Evolutionary conservation across 2,888 invertebrate species (phyloP).

Genomic region (Ormyrus pomaceus): DNA sequence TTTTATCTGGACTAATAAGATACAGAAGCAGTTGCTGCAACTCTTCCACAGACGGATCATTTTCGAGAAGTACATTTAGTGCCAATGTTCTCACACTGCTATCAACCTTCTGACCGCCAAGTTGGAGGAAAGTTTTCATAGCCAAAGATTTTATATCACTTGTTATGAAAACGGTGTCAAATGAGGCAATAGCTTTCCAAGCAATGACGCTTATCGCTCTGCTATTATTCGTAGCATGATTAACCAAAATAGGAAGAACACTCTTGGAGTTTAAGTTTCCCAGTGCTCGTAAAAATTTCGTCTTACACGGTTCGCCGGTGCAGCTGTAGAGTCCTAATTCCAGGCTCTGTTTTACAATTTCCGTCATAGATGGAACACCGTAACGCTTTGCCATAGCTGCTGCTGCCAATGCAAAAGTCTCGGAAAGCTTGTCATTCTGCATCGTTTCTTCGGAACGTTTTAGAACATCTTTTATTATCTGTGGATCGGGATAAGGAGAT

Average conservation of each 20-base stretch:
- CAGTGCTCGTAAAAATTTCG: constrained; percentile 81
- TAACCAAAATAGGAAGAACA: constrained; percentile 80
- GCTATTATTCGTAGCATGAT: constrained; percentile 77
- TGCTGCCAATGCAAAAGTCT: constrained; percentile 82
- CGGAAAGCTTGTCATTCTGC: constrained; percentile 80
- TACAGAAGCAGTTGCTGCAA: constrained; percentile 78
- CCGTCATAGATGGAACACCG: constrained; percentile 62
- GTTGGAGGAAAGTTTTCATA: constrained; percentile 80
- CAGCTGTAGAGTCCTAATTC: constrained; percentile 77
- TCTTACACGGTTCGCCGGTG: constrained; percentile 78
- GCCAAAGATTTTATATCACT: constrained; percentile 76
- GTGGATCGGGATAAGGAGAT: constrained; percentile 80
- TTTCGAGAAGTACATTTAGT: constrained; percentile 82
- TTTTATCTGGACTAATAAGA: constrained; percentile 76
- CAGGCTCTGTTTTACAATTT: constrained; percentile 69
- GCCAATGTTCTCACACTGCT: constrained; percentile 84
- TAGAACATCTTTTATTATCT: constrained; percentile 77
- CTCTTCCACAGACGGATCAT: constrained; percentile 78
- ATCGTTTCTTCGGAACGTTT: constrained; percentile 76
- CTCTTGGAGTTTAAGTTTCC: constrained; percentile 82
- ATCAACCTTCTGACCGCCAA: constrained; percentile 77
- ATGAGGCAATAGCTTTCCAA: constrained; percentile 81
- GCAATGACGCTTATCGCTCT: constrained; percentile 80
- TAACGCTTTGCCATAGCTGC: constrained; percentile 79
- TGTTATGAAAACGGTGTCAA: constrained; percentile 74